Percentiles rank a stretch among this genome's conserved stretches.
phyloP scores from a whole-genome alignment of 2,888 invertebrate genomes.

The Lasioglossum villosulum region DNA sequence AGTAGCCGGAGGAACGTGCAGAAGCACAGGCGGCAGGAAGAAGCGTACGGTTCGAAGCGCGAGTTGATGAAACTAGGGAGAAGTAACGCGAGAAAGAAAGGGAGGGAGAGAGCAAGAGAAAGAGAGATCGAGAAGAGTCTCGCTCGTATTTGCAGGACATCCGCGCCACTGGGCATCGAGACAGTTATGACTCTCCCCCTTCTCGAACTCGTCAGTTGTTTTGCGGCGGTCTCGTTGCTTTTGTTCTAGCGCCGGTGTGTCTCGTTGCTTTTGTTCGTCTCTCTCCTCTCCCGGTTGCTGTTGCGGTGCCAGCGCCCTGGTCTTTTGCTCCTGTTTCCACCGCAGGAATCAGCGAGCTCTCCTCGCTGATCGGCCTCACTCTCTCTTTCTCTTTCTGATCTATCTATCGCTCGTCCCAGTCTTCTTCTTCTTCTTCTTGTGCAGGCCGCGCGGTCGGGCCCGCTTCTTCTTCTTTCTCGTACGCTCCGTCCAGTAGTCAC shows the following conservation, averaged over 20 bases:
- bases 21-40: slow-evolving; percentile 23
- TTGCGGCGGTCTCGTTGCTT: slow-evolving; percentile 74
- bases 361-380: slow-evolving; percentile 16
- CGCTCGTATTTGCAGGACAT: slow-evolving; percentile 75
- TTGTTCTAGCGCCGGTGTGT: slow-evolving; percentile 67
- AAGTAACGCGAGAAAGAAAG: background rate
- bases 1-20: background rate
- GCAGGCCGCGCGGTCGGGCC: slow-evolving; percentile 35
- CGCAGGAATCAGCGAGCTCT: slow-evolving; percentile 60
- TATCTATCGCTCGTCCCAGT: slow-evolving; percentile 7
- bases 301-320: slow-evolving; percentile 69
- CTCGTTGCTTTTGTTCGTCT: slow-evolving; percentile 70
- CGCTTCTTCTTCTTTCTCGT: slow-evolving; percentile 44
- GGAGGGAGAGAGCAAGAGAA: background rate
- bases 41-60: slow-evolving; percentile 3
- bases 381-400: slow-evolving; percentile 23
- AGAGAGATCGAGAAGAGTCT: slow-evolving; percentile 17
- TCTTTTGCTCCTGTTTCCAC: slow-evolving; percentile 78
- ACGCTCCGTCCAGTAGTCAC: slow-evolving; percentile 69
- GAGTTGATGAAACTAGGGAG: slow-evolving; percentile 2
- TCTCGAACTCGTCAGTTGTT: slow-evolving; percentile 79
- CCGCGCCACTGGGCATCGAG: slow-evolving; percentile 81
- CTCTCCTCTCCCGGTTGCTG: slow-evolving; percentile 41
- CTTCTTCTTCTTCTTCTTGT: slow-evolving; percentile 33
- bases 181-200: slow-evolving; percentile 82